phyloP scores from a whole-genome alignment of 2,797 vertebrate genomes.

The Gastrophryne carolinensis region DNA sequence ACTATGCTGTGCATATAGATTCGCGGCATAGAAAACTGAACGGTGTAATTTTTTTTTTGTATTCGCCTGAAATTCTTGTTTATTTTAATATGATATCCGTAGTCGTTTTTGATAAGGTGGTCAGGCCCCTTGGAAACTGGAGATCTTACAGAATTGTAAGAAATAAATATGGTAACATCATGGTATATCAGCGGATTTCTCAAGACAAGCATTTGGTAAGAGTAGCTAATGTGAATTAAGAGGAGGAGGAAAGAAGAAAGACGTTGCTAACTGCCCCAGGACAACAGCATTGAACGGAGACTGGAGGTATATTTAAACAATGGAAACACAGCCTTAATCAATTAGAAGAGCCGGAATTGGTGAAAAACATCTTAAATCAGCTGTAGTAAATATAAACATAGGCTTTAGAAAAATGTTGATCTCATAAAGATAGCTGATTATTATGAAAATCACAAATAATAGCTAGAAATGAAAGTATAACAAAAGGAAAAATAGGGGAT shows the following conservation, averaged over 20 bases:
- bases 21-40: too few relatives aligned
- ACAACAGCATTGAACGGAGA: not conserved
- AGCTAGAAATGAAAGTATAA: not conserved
- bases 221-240: not conserved
- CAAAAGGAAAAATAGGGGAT: conserved; percentile 5
- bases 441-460: conserved; percentile 21
- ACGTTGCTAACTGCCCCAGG: not conserved
- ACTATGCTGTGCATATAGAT: too few relatives aligned
- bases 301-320: not conserved
- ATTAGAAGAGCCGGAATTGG: not conserved
- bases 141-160: not conserved
- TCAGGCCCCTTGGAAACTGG: not conserved
- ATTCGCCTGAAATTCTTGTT: too few relatives aligned
- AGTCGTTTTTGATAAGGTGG: not conserved
- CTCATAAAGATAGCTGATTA: conserved; percentile 17
- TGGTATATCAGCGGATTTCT: not conserved
- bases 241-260: not conserved
- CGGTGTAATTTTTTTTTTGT: too few relatives aligned
- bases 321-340: conserved; percentile 3
- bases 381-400: conserved; percentile 1
- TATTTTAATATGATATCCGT: too few relatives aligned
- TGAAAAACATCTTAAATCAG: not conserved
- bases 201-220: not conserved
- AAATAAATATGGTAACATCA: not conserved
- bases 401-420: not conserved